Evolutionary conservation across 35 echinoderm and acorn worm genomes (phyloP), one percentile per base, ranked within the genome.

Genomic region (Lytechinus pictus): DNA sequence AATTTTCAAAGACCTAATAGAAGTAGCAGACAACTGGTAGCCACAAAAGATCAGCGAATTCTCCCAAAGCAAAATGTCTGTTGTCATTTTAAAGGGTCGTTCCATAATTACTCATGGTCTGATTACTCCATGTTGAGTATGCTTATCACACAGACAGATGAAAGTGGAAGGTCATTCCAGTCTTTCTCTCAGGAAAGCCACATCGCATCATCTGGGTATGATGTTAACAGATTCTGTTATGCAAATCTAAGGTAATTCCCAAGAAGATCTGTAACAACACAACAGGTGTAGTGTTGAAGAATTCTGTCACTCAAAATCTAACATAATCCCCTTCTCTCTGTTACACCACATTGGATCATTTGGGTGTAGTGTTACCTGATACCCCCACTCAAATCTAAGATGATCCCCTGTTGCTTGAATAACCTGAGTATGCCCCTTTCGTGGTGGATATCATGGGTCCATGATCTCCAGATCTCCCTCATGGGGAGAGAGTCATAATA

Each of bases 401-500:
- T 99, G 55, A 99, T 94, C 1, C 98, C 98, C 61, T 98, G 96
- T 54, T 97, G 94, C 53, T 96, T 97, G 52, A 99, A 27, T 54
- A 92, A 86, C 19, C 28, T 28, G 3, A 99, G 95, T 54, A 96
- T 95, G 5, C 57, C 94, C 12, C 91, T 93, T 94, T 99, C 98
- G 52, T 95, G 94, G 95, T 86, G 95, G 1, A 99, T 92, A 61
- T 97, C 89, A 86, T 99, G 98, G 21, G 98, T 99, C 91, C 94
- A 96, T 2, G 96, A 96, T 44, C 55, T 89, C 60, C 95, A 97
- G 9, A 97, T 97, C 21, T 97, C 95, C 14, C 90, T 95, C 98
- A 99, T 99, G 9, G 94, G 98, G 3, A 95, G 94, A 16, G 94
- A 96, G 86, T 99, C 98, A 57, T 99, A 99, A 86, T 99, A 99